Evolutionary conservation across 2,113 vertebrate species (phyloP), one percentile per base, ranked within the genome.

Genomic region (Etheostoma spectabile): DNA sequence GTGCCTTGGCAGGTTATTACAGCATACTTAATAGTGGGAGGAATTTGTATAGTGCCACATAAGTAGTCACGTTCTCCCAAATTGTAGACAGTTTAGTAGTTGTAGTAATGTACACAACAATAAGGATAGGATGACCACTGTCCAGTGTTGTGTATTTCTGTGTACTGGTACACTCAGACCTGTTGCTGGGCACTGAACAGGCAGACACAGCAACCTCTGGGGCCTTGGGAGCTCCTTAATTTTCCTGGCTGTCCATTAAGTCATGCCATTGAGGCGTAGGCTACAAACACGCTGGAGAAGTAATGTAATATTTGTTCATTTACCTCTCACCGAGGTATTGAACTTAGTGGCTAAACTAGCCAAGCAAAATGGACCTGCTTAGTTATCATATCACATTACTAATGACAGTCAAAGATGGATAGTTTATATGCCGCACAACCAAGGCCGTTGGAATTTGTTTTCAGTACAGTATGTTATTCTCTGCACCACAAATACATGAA

Each of bases 1-100:
- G 51, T 75, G 63, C 65, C 35, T 72, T 49, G 22, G 64, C 71
- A 82, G 38, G 24, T 61, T 86, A 49, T 77, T 69, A 63, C 14
- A 80, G 33, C 51, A 24, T 24, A 24, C 49, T 68, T 33, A 61
- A 42, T 13, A 46, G 19, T 80, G 63, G 71, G 52, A 61, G 55
- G 62, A 45, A 46, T 79, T 55, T 4, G 74, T 68, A 65, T 3
- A 42, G 35, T 60, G 30, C 16, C 53, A 71, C 78, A 65, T 59
- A 62, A 52, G 21, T 6, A 19, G 35, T 59, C 18, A 45, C 42
- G 8, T 55, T 24, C 30, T 61, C n/a, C 27, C 45, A 63, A 61
- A 67, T 38, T 75, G 5, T 27, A 35, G 64, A 74, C 5, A 35
- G n/a, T 78, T 79, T 5, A 76, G 67, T 30, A 30, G 30, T 30